phyloP scores from a whole-genome alignment of 2,797 vertebrate genomes.

The Scyliorhinus canicula region DNA sequence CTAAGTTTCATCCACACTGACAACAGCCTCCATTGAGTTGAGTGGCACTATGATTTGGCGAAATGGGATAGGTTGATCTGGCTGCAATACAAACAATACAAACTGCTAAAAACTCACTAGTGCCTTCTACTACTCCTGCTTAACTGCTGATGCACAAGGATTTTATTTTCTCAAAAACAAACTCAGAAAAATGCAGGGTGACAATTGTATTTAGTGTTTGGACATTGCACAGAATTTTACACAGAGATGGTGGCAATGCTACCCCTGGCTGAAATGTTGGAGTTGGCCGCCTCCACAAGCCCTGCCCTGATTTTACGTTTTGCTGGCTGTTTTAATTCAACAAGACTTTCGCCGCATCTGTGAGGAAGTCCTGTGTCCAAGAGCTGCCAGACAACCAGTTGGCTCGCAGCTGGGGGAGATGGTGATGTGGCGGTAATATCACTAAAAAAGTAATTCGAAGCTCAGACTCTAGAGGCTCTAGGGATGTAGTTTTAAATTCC shows the following conservation, averaged over 20 bases:
- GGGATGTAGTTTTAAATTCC: no score
- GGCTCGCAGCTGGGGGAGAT: no score
- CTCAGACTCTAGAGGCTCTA: no score
- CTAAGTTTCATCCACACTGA: no score
- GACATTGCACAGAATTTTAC: background rate
- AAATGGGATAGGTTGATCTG: no score
- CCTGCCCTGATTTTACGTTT: background rate
- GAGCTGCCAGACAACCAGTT: background rate
- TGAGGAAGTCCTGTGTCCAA: background rate
- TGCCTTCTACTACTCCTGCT: background rate
- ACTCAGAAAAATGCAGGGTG: background rate
- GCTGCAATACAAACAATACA: background rate
- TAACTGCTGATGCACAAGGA: background rate
- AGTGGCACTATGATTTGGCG: no score
- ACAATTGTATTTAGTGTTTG: background rate
- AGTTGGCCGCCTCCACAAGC: background rate
- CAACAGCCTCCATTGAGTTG: no score
- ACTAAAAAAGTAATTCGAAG: no score
- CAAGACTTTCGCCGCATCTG: background rate
- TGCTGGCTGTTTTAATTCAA: background rate
- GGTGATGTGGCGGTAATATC: no score
- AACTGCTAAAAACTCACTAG: background rate
- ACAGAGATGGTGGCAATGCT: background rate
- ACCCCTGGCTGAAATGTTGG: background rate
- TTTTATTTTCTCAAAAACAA: background rate